Base-by-base conservation (phyloP, 2,888 invertebrate species). In the Cerceris rybyensis region DNA sequence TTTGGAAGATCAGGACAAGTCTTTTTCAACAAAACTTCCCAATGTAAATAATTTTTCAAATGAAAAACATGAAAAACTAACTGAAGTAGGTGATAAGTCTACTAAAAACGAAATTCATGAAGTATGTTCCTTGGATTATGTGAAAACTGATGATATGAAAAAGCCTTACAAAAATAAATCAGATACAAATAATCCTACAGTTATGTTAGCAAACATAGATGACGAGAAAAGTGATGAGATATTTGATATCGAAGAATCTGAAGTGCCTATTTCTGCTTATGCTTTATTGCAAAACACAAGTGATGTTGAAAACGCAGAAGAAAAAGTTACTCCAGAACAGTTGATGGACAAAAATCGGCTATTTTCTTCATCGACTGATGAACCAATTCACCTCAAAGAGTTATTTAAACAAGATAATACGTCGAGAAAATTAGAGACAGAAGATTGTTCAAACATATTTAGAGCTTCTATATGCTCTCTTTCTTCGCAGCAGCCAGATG, bases 221-320 rank as follows among this genome's bases (percentile, higher is more conserved):
- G 55, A 70, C 42, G 16, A 8, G 0, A 64, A 55, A 41, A 46
- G 63, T 8, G 67, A 71, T 16, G 59, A 71, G n/a, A 13, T 61
- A 5, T 70, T 57, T 41, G 70, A 49, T n/a, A 42, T 43, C 1
- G 61, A 77, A 43, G 69, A 78, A 17, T 64, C 69, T 8, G 69
- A 78, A 49, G 13, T 61, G 49, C 69, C 79, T 6, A 14, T 17
- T 11, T 67, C 78, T 6, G 17, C 58, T 0, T 70, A 73, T 41
- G 72, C 65, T 43, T 17, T 70, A n/a, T 7, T 78, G 13, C 78
- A 68, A 58, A 69, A 39, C 14, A 57, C 61, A 14, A 73, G 52
- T 0, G 64, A 78, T 9, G 61, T 16, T 8, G 68, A 73, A 9
- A 64, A 39, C 17, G 69, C 64, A 16, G 61, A 78, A 8, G 66